Conservation (phyloP, 2,113 vertebrate species). For the Pomatorhinus ruficollis region DNA sequence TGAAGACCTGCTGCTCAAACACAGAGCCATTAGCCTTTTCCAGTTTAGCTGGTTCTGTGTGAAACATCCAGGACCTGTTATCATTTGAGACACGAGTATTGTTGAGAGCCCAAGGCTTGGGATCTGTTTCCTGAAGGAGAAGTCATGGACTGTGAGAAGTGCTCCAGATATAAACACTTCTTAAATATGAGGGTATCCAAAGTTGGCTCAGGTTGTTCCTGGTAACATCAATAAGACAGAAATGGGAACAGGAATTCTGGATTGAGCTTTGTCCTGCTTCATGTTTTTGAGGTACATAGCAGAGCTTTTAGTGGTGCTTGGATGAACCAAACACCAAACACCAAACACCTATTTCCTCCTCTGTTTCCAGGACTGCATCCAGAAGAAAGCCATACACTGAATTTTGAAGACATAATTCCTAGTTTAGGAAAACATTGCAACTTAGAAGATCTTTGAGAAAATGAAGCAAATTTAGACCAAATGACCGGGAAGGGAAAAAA, state of each 20-base stretch:
- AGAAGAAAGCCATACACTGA: background rate
- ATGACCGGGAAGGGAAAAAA: background rate
- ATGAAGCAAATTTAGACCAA: background rate
- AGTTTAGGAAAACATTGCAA: background rate
- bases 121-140: background rate
- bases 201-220: background rate
- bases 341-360: background rate
- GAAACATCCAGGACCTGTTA: background rate
- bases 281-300: background rate
- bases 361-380: background rate
- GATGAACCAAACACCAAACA: background rate
- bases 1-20: conserved; percentile 41
- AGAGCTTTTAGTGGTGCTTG: background rate
- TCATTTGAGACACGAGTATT: background rate
- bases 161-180: background rate
- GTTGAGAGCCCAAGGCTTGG: background rate
- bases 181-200: background rate
- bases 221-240: background rate
- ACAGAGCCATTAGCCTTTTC: conserved; percentile 23
- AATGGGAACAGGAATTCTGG: background rate
- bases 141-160: background rate
- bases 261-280: background rate
- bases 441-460: background rate
- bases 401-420: background rate
- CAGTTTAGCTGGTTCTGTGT: conserved; percentile 6